A percentile compares a stretch with the other conserved stretches of the same genome.
Evolutionary conservation across 1,140 invertebrate species (phyloP).

Genomic region (Drosophila simulans): DNA sequence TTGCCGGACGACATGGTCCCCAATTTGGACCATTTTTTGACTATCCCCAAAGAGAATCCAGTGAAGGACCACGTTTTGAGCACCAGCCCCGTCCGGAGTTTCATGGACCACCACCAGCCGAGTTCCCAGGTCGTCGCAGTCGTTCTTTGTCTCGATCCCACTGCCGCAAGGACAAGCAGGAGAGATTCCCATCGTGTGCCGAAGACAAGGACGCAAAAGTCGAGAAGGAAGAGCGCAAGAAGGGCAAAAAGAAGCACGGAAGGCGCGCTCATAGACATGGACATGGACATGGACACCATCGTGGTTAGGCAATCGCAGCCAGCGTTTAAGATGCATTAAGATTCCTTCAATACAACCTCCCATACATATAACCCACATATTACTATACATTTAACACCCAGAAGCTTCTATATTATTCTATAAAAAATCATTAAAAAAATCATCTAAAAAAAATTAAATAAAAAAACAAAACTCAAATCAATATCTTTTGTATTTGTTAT

Average conservation of each 20-base stretch:
- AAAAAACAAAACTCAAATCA: constrained; percentile 6
- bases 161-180: background rate
- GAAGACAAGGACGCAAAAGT: background rate
- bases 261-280: background rate
- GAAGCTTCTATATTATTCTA: constrained; percentile 10
- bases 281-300: background rate
- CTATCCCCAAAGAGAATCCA: background rate
- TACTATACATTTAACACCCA: background rate
- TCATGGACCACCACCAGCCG: background rate
- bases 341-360: constrained; percentile 10
- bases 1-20: background rate
- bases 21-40: background rate
- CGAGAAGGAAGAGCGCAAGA: constrained; percentile 7
- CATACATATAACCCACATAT: background rate
- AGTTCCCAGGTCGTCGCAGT: constrained; percentile 1
- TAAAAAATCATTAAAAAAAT: constrained; percentile 12
- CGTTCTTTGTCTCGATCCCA: constrained; percentile 21
- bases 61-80: background rate
- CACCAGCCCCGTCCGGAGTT: background rate
- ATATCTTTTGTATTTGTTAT: background rate
- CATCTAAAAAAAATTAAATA: background rate
- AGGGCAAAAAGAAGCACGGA: constrained; percentile 1
- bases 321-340: background rate
- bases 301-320: background rate
- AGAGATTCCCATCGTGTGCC: background rate